These are phyloP conservation scores for Rhipidura dahli DNA, from an alignment of 2,113 vertebrate genomes.

Conservation along the genomic window DNA sequence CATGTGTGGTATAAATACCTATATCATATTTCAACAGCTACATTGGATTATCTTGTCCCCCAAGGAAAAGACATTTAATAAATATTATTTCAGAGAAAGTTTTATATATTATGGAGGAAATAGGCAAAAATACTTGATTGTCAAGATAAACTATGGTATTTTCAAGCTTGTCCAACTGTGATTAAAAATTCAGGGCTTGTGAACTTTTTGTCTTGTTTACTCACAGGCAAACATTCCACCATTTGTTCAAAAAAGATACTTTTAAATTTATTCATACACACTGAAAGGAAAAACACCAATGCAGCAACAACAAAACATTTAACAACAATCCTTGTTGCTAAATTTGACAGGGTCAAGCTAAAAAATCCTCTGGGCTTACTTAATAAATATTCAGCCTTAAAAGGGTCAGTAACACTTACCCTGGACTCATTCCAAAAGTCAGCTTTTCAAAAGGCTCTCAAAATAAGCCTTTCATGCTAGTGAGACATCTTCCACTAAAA, in stretches of 20 bases:
- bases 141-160: background rate
- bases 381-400: constrained; percentile 4
- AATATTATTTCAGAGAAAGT: background rate
- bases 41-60: background rate
- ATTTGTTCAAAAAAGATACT: background rate
- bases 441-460: background rate
- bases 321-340: background rate
- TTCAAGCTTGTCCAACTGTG: background rate
- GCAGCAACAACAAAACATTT: background rate
- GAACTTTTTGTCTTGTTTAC: background rate
- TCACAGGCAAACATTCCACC: background rate
- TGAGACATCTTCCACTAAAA: background rate
- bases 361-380: background rate
- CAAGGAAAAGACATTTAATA: background rate
- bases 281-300: background rate
- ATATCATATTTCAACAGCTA: background rate
- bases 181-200: background rate
- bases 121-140: background rate
- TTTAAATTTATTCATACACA: background rate
- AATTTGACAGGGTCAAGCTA: background rate
- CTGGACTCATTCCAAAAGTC: background rate
- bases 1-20: background rate
- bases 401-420: background rate
- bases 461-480: background rate
- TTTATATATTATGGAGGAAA: background rate